phyloP scores from a whole-genome alignment of 2,888 invertebrate genomes.

The Drosophila paramelanica region DNA sequence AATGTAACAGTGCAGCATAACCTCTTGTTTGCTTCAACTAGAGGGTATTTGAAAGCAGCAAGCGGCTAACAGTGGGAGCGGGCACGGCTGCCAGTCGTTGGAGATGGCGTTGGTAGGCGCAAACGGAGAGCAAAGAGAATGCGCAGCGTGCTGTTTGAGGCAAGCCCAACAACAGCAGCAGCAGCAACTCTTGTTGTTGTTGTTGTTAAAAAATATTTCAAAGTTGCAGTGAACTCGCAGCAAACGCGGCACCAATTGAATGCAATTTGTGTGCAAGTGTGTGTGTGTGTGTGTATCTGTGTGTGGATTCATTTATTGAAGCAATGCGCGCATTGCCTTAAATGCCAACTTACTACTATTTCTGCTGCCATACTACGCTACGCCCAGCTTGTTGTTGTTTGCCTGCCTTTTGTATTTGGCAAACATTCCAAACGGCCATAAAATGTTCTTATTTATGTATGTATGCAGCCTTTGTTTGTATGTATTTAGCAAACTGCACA shows the following conservation, averaged over 20 bases:
- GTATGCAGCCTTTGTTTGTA: conserved; percentile 38
- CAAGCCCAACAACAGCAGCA: conserved; percentile 60
- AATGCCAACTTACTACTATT: conserved; percentile 77
- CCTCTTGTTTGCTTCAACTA: background rate
- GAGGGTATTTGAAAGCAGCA: conserved; percentile 40
- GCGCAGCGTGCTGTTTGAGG: conserved; percentile 61
- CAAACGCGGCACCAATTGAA: conserved; percentile 79
- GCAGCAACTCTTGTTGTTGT: conserved; percentile 43
- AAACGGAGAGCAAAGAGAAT: conserved; percentile 33
- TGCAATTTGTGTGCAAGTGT: conserved; percentile 70
- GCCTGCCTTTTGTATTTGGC: conserved; percentile 59
- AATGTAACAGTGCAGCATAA: background rate
- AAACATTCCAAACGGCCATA: conserved; percentile 77
- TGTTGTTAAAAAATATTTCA: conserved; percentile 77
- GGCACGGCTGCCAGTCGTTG: conserved; percentile 52
- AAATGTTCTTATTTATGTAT: conserved; percentile 79
- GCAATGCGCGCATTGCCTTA: conserved; percentile 82
- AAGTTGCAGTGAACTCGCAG: conserved; percentile 80
- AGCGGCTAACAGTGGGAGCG: conserved; percentile 49
- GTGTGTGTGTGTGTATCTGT: conserved; percentile 21
- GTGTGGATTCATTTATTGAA: conserved; percentile 74
- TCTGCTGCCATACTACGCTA: conserved; percentile 62
- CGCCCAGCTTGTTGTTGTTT: conserved; percentile 62
- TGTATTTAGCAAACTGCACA: conserved; percentile 54
- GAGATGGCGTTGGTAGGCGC: conserved; percentile 23